Percentiles rank a stretch among this genome's conserved stretches.
Evolutionary conservation across 2,888 invertebrate genomes (phyloP).

Genomic region (Heteromyza rotundicornis): DNA sequence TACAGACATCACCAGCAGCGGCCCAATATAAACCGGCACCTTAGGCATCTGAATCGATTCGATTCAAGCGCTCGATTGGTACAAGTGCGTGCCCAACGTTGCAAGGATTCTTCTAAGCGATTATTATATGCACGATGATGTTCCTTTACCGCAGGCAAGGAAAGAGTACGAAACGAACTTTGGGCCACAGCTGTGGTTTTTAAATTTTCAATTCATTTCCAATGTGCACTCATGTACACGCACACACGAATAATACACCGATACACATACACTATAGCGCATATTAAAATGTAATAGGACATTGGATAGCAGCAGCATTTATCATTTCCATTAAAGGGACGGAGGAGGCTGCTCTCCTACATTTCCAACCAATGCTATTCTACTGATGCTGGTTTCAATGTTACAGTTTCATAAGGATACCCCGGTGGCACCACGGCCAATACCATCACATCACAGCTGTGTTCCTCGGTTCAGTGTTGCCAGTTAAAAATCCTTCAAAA

Average conservation of each 20-base stretch:
- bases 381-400: too few species aligned
- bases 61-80: background rate
- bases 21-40: background rate
- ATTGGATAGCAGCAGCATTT: too few species aligned
- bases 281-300: too few species aligned
- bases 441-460: too few species aligned
- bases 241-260: background rate
- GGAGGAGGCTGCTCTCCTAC: too few species aligned
- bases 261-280: too few species aligned
- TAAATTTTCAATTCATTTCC: slow-evolving; percentile 56
- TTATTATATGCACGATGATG: background rate
- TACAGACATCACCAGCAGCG: background rate
- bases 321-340: too few species aligned
- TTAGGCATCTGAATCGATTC: background rate
- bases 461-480: too few species aligned
- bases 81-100: background rate
- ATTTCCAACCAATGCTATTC: too few species aligned
- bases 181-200: slow-evolving; percentile 51
- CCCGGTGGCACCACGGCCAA: too few species aligned
- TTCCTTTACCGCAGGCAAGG: background rate
- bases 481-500: too few species aligned
- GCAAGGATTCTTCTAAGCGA: background rate
- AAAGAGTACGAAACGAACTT: background rate
- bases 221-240: slow-evolving; percentile 12
- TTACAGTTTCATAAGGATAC: too few species aligned